Percentiles rank a stretch among this genome's conserved stretches.
Conservation (phyloP, 2,113 vertebrate genomes). For the Cynopterus brachyotis region DNA sequence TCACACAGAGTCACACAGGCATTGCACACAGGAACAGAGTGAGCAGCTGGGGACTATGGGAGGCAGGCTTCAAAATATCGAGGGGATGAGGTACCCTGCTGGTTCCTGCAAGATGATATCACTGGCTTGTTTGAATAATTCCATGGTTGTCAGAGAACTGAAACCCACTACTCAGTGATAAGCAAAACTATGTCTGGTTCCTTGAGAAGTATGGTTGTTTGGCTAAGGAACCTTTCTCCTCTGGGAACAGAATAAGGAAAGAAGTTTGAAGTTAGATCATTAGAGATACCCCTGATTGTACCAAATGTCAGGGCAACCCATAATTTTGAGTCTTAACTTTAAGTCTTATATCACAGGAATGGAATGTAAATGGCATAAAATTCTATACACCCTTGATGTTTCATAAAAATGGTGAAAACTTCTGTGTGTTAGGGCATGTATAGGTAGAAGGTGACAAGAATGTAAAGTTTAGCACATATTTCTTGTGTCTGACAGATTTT, state of each 20-base stretch:
- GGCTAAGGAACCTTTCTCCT: not conserved
- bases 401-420: not conserved
- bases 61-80: not conserved
- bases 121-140: not conserved
- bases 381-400: not conserved
- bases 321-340: not conserved
- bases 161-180: not conserved
- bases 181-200: not conserved
- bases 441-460: not conserved
- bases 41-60: not conserved
- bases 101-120: not conserved
- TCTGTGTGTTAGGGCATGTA: not conserved
- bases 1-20: not conserved
- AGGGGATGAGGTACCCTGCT: not conserved
- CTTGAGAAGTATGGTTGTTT: not conserved
- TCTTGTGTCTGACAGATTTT: not conserved
- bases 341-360: not conserved
- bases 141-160: not conserved
- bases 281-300: not conserved
- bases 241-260: not conserved
- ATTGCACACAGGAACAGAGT: not conserved
- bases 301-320: not conserved
- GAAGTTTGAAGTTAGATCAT: not conserved
- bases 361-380: not conserved
- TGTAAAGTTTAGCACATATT: not conserved